Evolutionary conservation across 2,113 vertebrate species (phyloP).

Genomic region (Delphinus delphis): DNA sequence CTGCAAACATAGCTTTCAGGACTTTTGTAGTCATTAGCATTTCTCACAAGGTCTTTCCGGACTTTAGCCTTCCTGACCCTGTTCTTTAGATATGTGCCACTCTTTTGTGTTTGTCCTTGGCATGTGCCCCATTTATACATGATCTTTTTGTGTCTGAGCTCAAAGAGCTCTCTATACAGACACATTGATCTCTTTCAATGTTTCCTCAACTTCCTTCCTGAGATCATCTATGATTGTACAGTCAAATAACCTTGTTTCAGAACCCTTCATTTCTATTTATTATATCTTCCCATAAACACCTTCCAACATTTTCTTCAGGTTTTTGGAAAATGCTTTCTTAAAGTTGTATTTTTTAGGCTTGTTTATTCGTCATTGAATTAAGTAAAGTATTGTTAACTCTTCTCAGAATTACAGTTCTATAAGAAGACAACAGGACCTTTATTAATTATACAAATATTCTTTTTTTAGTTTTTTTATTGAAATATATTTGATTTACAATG

Average conservation of each 20-base stretch:
- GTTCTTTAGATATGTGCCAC: neutral
- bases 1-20: neutral
- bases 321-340: constrained; percentile 22
- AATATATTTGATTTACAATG: neutral
- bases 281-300: neutral
- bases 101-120: constrained; percentile 41
- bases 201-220: constrained; percentile 25
- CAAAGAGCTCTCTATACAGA: constrained; percentile 20
- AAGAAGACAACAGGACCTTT: constrained; percentile 32
- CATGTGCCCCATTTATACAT: neutral
- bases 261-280: constrained; percentile 8
- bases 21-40: neutral
- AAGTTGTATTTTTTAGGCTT: neutral
- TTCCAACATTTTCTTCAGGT: neutral
- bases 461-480: neutral
- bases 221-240: neutral
- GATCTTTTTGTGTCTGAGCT: constrained; percentile 37
- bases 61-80: constrained; percentile 14
- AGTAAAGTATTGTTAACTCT: neutral
- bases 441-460: constrained; percentile 45
- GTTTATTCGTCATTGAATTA: neutral
- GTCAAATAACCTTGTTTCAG: neutral
- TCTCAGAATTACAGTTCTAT: constrained; percentile 19
- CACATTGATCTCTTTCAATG: constrained; percentile 4
- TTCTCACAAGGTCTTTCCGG: constrained; percentile 19